Evolutionary conservation across 2,797 vertebrate genomes (phyloP).

Genomic region (Coregonus ussuriensis): DNA sequence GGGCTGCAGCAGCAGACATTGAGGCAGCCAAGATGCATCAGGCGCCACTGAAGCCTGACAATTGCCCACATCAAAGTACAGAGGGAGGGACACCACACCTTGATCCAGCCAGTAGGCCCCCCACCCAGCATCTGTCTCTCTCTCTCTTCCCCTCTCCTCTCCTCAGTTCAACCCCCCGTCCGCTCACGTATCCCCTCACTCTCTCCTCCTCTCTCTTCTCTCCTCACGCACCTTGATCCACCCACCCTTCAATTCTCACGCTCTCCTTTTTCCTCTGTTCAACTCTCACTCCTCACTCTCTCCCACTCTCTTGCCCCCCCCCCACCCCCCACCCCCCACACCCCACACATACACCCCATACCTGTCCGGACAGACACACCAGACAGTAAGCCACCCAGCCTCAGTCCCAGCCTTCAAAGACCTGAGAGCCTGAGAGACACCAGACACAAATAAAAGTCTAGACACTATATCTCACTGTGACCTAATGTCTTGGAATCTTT

Average conservation of each 20-base stretch:
- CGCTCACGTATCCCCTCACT: not conserved
- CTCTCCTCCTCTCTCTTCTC: not conserved
- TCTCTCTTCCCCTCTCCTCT: conserved; percentile 28
- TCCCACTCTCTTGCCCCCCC: not conserved
- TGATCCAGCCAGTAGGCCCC: conserved; percentile 65
- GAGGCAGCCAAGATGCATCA: conserved; percentile 80
- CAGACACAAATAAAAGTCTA: conserved; percentile 82
- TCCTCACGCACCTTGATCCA: not conserved
- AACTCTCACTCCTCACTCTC: not conserved
- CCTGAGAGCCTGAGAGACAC: conserved; percentile 42
- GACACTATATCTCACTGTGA: conserved; percentile 78
- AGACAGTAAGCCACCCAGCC: conserved; percentile 39
- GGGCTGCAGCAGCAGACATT: conserved; percentile 69
- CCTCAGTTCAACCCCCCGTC: not conserved
- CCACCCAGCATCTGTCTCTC: conserved; percentile 28
- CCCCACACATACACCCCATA: not conserved
- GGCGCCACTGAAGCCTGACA: conserved; percentile 78
- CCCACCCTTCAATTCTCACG: not conserved
- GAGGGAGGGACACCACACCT: conserved; percentile 74
- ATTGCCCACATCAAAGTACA: conserved; percentile 78
- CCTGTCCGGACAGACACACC: conserved; percentile 17
- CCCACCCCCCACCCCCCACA: not conserved
- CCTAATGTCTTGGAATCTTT: conserved; percentile 75
- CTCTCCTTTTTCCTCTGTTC: not conserved
- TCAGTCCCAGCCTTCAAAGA: conserved; percentile 83